These are phyloP conservation scores for Synanceia verrucosa DNA, from an alignment of 2,797 vertebrate species.

Conservation along the genomic window DNA sequence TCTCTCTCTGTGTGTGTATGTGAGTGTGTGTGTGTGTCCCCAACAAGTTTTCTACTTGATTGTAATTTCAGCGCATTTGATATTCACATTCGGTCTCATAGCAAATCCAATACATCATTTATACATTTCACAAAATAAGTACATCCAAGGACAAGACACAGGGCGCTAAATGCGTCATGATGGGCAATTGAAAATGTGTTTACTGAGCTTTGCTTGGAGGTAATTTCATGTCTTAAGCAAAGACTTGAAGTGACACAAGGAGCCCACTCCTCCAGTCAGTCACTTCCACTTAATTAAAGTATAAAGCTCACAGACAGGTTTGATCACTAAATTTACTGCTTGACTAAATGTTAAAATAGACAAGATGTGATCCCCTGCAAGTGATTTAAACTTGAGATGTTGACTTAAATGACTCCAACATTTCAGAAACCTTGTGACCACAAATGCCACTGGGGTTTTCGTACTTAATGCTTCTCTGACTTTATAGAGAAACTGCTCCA, in stretches of 20 bases:
- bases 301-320: conserved; percentile 23
- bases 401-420: conserved; percentile 28
- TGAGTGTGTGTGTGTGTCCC: not conserved
- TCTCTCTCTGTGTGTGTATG: conserved; percentile 4
- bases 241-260: conserved; percentile 13
- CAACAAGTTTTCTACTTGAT: conserved; percentile 22
- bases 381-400: conserved; percentile 13
- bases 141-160: conserved; percentile 37
- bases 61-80: conserved; percentile 51
- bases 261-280: conserved; percentile 17
- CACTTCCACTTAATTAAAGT: conserved; percentile 27
- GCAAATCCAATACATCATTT: conserved; percentile 50
- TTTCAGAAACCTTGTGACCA: conserved; percentile 30
- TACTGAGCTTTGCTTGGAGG: conserved; percentile 24
- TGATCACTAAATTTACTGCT: conserved; percentile 17
- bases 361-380: conserved; percentile 30
- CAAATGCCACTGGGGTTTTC: conserved; percentile 13
- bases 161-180: conserved; percentile 32
- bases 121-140: conserved; percentile 46
- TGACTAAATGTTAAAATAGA: conserved; percentile 28
- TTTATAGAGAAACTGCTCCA: conserved; percentile 17
- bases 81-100: conserved; percentile 38
- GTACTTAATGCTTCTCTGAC: conserved; percentile 4
- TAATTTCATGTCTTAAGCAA: conserved; percentile 38
- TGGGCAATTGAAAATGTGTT: conserved; percentile 46